Conservation (phyloP, 2,113 vertebrate genomes). For the Heterotilapia buettikoferi region DNA sequence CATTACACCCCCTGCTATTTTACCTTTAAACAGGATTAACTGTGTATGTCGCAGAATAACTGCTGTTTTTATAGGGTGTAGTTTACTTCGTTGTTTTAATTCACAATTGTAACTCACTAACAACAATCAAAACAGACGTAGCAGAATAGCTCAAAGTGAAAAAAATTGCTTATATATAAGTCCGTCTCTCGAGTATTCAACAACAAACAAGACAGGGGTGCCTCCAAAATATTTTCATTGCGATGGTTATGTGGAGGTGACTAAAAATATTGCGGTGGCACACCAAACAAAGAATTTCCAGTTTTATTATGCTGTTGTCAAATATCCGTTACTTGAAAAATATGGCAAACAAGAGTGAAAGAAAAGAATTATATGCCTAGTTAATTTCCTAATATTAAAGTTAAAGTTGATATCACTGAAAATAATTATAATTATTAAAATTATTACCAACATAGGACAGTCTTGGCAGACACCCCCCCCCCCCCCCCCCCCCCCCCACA, state of each 20-base stretch:
- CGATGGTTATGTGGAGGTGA: background rate
- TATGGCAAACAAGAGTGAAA: background rate
- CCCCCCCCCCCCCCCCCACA: no score
- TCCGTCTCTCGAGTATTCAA: background rate
- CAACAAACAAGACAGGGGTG: background rate
- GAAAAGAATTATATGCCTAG: background rate
- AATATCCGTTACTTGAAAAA: background rate
- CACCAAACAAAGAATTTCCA: background rate
- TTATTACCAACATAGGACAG: background rate
- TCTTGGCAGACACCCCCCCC: background rate
- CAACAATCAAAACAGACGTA: background rate
- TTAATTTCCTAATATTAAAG: background rate
- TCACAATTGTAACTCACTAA: background rate
- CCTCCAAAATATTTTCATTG: background rate
- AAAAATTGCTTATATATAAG: background rate
- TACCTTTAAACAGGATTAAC: background rate
- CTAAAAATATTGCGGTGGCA: background rate
- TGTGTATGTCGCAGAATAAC: background rate
- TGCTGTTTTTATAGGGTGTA: background rate
- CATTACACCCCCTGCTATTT: background rate
- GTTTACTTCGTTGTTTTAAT: background rate
- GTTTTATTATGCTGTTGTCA: background rate
- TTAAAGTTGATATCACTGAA: background rate
- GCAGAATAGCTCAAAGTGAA: background rate
- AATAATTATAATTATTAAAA: background rate